Evolutionary conservation across 2,113 vertebrate species (phyloP).

Genomic region (Prochilodus magdalenae): DNA sequence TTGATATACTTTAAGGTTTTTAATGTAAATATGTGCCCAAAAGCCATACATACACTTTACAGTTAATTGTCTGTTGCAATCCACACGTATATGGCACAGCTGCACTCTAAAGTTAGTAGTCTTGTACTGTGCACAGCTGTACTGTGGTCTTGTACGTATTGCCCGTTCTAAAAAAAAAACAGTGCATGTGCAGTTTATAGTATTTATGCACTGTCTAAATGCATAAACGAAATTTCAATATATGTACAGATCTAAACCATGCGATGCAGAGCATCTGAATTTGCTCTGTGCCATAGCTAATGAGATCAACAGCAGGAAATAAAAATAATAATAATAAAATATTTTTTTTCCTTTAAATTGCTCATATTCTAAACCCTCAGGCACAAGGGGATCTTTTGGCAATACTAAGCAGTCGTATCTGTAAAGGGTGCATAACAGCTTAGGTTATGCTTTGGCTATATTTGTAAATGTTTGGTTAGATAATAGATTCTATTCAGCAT

Average conservation of each 20-base stretch:
- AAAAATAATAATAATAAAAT: no score
- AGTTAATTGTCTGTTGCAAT: background rate
- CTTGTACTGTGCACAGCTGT: background rate
- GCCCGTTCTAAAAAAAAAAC: no score
- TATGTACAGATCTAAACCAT: no score
- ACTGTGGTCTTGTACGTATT: background rate
- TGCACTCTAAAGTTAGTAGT: background rate
- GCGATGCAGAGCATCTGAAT: background rate
- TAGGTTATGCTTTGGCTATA: background rate
- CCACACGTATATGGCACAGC: background rate
- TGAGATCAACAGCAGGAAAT: background rate
- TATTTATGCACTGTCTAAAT: no score
- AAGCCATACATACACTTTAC: background rate
- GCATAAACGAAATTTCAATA: no score
- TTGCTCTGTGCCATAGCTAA: background rate
- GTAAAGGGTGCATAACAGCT: no score
- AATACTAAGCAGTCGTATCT: no score
- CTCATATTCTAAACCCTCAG: no score
- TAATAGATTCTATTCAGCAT: background rate
- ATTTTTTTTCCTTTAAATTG: no score
- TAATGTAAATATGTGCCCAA: background rate
- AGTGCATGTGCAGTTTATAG: no score
- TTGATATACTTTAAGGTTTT: no score
- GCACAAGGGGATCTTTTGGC: no score
- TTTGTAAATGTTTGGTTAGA: background rate